Evolutionary conservation across 2,113 vertebrate genomes (phyloP), one percentile per base, ranked within the genome.

Genomic region (Strix aluco): DNA sequence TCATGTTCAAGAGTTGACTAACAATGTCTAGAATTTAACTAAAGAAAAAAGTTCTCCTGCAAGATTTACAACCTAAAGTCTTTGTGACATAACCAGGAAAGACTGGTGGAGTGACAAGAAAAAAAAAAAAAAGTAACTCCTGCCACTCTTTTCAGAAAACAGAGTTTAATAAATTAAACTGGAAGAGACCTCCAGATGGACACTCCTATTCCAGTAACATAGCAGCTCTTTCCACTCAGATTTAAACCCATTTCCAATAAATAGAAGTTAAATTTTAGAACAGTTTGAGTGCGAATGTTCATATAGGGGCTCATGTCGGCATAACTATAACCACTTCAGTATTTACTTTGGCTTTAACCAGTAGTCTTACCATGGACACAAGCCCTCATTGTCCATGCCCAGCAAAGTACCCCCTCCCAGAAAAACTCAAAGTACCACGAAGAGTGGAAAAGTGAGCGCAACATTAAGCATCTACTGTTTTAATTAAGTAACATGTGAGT

Each of bases 321-420:
- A 4, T 17, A 90, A 82, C 84, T 85, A 94, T 26, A 82, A 89
- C 49, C 73, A 77, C 62, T 88, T 66, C 70, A 79, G 0, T 95
- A 85, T 92, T 95, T 84, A 92, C 51, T 75, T 34, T 91, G 95
- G 95, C 89, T 90, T 79, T 70, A 77, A 29, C 21, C 70, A 83
- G 66, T 17, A 70, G 17, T 11, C 3, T 9, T 67, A 73, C 71
- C 67, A 91, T 11, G 42, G 89, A 88, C 82, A 95, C 84, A 96
- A 97, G 89, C n/a, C 42, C 81, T 94, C 74, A 90, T 58, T 96
- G 91, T 95, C 80, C 91, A 29, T 4, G 3, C n/a, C 34, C 66
- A 80, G 72, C 26, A 44, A 62, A 65, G 51, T 14, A 47, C 25
- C 51, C 65, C 29, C 32, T 63, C 79, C 81, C 81, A 47, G 81